These are phyloP conservation scores for Drosophila equinoxialis DNA, from an alignment of 1,140 invertebrate species.

Conservation along the genomic window DNA sequence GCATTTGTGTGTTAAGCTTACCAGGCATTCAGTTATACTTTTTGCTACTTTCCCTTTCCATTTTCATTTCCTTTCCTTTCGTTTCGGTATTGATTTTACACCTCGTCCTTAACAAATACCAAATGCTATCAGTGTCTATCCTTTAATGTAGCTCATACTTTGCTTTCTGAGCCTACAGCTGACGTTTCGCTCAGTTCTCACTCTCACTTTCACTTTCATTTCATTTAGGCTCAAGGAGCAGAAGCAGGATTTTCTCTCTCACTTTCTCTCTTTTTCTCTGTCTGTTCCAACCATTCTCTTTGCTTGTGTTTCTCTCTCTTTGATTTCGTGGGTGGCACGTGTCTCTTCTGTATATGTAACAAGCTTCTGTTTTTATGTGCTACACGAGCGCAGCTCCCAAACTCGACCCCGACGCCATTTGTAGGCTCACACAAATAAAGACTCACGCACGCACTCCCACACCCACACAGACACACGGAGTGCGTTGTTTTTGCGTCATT, in stretches of 20 bases:
- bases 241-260: not conserved
- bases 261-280: not conserved
- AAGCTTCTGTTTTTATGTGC: conserved; percentile 61
- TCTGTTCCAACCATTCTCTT: not conserved
- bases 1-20: conserved; percentile 32
- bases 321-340: conserved; percentile 34
- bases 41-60: not conserved
- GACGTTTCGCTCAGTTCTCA: conserved; percentile 35
- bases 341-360: conserved; percentile 40
- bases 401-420: conserved; percentile 12
- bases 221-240: conserved; percentile 14
- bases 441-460: conserved; percentile 10
- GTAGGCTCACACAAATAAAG: conserved; percentile 29
- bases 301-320: conserved; percentile 29
- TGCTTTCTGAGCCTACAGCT: conserved; percentile 46
- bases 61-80: not conserved
- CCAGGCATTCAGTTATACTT: not conserved
- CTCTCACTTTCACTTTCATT: conserved; percentile 42
- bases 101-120: conserved; percentile 32
- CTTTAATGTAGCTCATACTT: conserved; percentile 32
- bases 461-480: not conserved
- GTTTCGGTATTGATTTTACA: conserved; percentile 71
- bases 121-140: conserved; percentile 50
- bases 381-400: conserved; percentile 60
- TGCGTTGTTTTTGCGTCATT: conserved; percentile 17